Base-by-base conservation (phyloP, 2,797 vertebrate species). In the Acridotheres tristis region DNA sequence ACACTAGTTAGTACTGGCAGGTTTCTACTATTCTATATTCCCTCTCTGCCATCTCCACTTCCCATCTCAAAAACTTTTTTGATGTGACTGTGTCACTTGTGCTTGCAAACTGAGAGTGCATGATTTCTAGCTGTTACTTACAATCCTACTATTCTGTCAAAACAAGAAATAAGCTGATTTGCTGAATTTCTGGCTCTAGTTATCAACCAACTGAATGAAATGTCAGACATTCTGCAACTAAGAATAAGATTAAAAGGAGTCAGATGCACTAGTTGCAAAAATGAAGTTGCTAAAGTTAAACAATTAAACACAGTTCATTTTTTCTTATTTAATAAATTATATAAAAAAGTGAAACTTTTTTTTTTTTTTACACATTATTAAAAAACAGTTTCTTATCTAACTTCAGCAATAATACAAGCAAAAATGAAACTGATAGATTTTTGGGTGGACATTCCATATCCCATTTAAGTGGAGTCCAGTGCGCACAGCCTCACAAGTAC, bases 281-380 rank as follows among this genome's bases (percentile, higher is more conserved):
- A 91, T 11, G n/a, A 88, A 88, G 72, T 27, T 88, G 71, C 86
- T 93, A 58, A 91, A 96, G 88, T 95, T 97, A 97, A 96, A 96
- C 88, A 96, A 96, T 48, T 97, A 94, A 97, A 96, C 95, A 93
- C 91, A 82, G 85, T 79, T 93, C 32, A 21, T 94, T 95, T 96
- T 96, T 96, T 76, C 96, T 96, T 97, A 97, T 97, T 97, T 97
- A 97, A 97, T 97, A 97, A 97, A 97, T 97, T 97, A 97, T 95
- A 97, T 96, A 89, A 97, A 97, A 96, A 97, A 93, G 96, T 92
- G 89, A 97, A 97, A 89, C 62, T 66, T 92, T 66, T 85, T 38
- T 66, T 85, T 38, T 36, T 38, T 86, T 90, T 96, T 91, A 93
- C 94, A 97, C 92, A 97, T 94, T 93, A 86, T 96, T 94, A 73